phyloP scores from a whole-genome alignment of 2,888 invertebrate genomes.

The Imbricaverruca yamaguchii region DNA sequence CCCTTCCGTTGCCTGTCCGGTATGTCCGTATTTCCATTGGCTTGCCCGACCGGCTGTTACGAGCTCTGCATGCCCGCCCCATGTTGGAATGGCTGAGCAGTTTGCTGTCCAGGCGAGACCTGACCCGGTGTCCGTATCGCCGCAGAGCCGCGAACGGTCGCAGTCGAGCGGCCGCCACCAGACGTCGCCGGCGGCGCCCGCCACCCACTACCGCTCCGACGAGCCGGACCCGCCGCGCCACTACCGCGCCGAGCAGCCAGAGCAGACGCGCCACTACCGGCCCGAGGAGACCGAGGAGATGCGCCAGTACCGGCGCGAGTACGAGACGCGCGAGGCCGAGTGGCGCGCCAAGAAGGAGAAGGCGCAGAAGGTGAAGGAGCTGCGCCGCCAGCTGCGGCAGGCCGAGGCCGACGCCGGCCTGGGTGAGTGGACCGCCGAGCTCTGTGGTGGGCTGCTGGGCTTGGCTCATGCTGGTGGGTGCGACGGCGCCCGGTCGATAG shows the following conservation, averaged over 20 bases:
- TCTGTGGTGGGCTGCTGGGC: too few relatives aligned
- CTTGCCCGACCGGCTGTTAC: too few relatives aligned
- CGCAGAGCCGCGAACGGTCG: not conserved
- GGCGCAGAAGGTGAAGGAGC: conserved; percentile 9
- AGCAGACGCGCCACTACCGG: not conserved
- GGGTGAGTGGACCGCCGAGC: not conserved
- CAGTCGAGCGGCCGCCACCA: not conserved
- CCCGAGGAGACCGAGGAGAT: not conserved
- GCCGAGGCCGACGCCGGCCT: conserved; percentile 12
- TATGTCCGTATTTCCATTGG: too few relatives aligned
- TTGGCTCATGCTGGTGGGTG: too few relatives aligned
- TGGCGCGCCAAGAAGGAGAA: not conserved
- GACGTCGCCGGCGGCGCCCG: not conserved
- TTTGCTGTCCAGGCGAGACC: not conserved
- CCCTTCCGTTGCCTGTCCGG: too few relatives aligned
- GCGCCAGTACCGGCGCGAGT: conserved; percentile 18
- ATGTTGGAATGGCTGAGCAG: not conserved
- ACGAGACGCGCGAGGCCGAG: not conserved
- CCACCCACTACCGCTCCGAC: not conserved
- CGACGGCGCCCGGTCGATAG: too few relatives aligned
- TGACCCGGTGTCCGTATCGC: not conserved
- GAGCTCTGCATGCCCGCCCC: too few relatives aligned
- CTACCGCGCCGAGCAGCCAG: not conserved
- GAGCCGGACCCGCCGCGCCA: not conserved
- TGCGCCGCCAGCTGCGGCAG: conserved; percentile 15